phyloP scores from a whole-genome alignment of 2,888 invertebrate genomes.

The Mesorhabditis spiculigera region DNA sequence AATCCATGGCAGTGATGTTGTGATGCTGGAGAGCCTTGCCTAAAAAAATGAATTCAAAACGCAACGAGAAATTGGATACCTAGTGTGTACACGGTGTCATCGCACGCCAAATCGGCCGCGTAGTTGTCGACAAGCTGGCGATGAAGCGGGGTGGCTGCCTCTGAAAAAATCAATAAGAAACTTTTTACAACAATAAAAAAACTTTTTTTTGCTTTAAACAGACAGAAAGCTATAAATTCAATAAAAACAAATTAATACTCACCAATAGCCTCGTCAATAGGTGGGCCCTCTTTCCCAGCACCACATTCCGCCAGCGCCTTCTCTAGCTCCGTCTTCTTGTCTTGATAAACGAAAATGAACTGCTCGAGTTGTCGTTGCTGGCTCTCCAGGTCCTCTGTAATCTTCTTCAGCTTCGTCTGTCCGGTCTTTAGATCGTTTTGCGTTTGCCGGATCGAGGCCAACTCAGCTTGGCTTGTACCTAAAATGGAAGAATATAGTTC shows the following conservation, averaged over 20 bases:
- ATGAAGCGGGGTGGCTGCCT: conserved; percentile 34
- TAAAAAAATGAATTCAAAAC: background rate
- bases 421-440: conserved; percentile 75
- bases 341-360: conserved; percentile 57
- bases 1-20: background rate
- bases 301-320: conserved; percentile 69
- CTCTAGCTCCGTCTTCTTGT: conserved; percentile 81
- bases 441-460: conserved; percentile 81
- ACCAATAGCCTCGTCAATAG: conserved; percentile 83
- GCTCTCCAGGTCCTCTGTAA: conserved; percentile 44
- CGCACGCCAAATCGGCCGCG: conserved; percentile 87
- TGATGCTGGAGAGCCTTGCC: conserved; percentile 7
- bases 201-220: background rate
- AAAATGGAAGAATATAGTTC: conserved; percentile 12
- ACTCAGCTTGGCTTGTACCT: conserved; percentile 69
- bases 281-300: conserved; percentile 71
- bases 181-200: background rate
- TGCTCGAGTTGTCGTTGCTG: conserved; percentile 41
- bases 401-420: conserved; percentile 42
- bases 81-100: conserved; percentile 96
- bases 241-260: conserved; percentile 66
- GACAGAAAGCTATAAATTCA: background rate
- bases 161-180: background rate
- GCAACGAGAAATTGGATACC: conserved; percentile 68
- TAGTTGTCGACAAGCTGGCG: conserved; percentile 49